Evolutionary conservation across 1,140 invertebrate species (phyloP).

Genomic region (Eurosta solidaginis): DNA sequence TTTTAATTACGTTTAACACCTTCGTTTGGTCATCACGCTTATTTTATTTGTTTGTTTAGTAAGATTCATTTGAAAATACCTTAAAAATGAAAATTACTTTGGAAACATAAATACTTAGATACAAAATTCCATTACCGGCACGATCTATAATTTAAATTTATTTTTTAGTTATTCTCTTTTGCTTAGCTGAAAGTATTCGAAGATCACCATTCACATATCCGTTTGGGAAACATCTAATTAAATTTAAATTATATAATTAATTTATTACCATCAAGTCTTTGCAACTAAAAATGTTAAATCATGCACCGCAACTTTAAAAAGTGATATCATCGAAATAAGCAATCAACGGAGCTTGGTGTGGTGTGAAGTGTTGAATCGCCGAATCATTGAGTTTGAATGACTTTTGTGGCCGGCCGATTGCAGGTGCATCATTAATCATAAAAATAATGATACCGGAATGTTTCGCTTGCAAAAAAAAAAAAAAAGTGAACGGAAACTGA

Average conservation of each 20-base stretch:
- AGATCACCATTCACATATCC: not conserved
- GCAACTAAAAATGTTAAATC: not conserved
- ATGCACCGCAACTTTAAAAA: not conserved
- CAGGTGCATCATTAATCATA: slow-evolving; percentile 26
- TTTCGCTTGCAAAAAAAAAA: not conserved
- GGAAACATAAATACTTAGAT: no score
- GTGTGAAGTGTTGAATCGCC: not conserved
- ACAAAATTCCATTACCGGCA: not conserved
- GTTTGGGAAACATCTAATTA: not conserved
- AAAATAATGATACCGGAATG: not conserved
- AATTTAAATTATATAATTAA: slow-evolving; percentile 9
- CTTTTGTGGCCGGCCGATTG: not conserved
- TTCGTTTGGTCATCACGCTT: no score
- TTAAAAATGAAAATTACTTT: not conserved
- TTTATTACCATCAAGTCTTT: not conserved
- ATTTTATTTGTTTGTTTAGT: no score
- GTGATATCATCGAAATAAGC: not conserved
- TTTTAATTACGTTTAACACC: no score
- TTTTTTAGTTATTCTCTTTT: no score
- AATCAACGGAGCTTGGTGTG: not conserved
- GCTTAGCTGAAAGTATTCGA: not conserved
- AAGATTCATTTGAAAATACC: no score
- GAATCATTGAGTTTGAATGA: slow-evolving; percentile 15
- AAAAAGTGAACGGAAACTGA: not conserved
- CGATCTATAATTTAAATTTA: not conserved